phyloP scores from a whole-genome alignment of 2,113 vertebrate species.

The Stercorarius parasiticus region DNA sequence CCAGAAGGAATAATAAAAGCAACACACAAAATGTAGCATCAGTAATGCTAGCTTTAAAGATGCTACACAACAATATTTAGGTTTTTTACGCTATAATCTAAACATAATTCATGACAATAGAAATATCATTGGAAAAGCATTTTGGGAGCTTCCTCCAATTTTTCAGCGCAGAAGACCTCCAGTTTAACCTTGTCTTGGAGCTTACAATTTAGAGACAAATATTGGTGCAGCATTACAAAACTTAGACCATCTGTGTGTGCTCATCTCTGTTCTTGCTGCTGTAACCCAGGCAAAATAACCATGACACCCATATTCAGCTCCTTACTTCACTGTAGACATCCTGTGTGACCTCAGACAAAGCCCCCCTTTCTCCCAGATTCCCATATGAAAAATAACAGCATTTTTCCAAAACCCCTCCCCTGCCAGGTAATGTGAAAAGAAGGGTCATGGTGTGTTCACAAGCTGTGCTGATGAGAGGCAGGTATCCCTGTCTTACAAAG shows the following conservation, averaged over 20 bases:
- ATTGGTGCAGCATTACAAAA: background rate
- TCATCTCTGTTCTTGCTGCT: background rate
- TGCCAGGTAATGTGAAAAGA: no score
- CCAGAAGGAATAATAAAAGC: background rate
- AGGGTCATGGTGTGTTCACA: background rate
- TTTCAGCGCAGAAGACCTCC: background rate
- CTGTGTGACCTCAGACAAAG: background rate
- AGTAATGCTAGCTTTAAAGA: background rate
- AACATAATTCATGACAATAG: background rate
- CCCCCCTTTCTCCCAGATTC: background rate
- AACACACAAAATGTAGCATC: background rate
- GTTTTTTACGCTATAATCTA: background rate
- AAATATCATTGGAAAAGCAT: background rate
- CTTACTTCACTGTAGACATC: background rate
- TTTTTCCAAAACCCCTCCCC: background rate
- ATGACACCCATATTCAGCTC: fast-evolving
- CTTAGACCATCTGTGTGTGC: fast-evolving
- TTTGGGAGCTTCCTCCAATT: background rate
- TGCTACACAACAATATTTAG: background rate
- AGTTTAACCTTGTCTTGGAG: background rate
- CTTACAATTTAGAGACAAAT: background rate
- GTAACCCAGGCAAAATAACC: background rate
- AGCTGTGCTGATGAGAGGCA: background rate
- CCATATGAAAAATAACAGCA: background rate
- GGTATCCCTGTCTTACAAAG: background rate